These are phyloP conservation scores for Maniola jurtina DNA, from an alignment of 1,140 invertebrate genomes.

Conservation along the genomic window DNA sequence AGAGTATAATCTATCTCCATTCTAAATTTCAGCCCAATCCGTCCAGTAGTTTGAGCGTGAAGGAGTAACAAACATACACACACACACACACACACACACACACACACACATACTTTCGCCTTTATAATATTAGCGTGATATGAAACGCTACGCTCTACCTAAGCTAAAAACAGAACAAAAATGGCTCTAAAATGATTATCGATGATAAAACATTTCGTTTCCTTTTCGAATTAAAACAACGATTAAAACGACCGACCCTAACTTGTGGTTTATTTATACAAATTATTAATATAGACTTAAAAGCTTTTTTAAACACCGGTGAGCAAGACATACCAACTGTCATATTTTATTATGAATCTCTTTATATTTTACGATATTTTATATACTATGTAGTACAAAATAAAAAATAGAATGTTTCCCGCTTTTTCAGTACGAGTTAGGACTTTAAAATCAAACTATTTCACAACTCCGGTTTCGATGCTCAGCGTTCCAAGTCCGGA, in stretches of 20 bases:
- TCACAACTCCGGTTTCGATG: no score
- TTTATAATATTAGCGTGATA: no score
- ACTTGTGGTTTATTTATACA: slow-evolving; percentile 26
- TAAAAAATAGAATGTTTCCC: not conserved
- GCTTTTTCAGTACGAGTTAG: no score
- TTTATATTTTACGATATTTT: slow-evolving; percentile 33
- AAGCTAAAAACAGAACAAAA: slow-evolving; percentile 3
- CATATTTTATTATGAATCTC: slow-evolving; percentile 37
- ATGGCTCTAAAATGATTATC: slow-evolving; percentile 15
- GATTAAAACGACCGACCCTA: slow-evolving; percentile 18
- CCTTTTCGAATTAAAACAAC: slow-evolving; percentile 27
- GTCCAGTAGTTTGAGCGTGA: no score
- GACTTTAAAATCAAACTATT: no score
- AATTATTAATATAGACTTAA: slow-evolving; percentile 36
- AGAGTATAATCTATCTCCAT: no score
- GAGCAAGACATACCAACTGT: slow-evolving; percentile 41
- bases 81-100: no score
- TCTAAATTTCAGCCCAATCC: no score
- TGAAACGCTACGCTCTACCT: no score
- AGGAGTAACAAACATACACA: no score
- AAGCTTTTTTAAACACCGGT: slow-evolving; percentile 43
- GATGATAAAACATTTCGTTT: slow-evolving; percentile 20
- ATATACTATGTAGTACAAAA: not conserved
- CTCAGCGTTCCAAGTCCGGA: no score
- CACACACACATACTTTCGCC: no score